Evolutionary conservation across 2,113 vertebrate genomes (phyloP).

Genomic region (Spea multiplicata): DNA sequence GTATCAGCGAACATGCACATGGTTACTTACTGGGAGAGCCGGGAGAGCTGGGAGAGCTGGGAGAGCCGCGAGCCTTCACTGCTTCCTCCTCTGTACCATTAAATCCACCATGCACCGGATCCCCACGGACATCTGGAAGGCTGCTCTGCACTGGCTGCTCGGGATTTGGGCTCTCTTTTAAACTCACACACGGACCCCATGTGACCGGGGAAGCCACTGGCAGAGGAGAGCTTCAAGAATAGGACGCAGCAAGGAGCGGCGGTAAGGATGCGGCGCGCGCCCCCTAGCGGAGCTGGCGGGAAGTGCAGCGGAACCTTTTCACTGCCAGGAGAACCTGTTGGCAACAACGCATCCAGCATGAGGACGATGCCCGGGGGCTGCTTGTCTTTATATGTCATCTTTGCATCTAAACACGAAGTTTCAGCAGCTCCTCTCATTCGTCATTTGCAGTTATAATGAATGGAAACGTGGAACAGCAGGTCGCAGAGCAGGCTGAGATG

Average conservation of each 20-base stretch:
- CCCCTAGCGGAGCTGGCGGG: slow-evolving; percentile 54
- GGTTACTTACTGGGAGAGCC: neutral
- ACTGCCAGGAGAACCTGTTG: slow-evolving; percentile 17
- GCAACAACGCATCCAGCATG: neutral
- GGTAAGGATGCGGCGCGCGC: slow-evolving; percentile 52
- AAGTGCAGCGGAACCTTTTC: slow-evolving; percentile 48
- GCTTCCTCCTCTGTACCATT: neutral
- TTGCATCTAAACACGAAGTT: no score
- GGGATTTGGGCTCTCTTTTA: slow-evolving; percentile 63
- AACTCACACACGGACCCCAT: slow-evolving; percentile 63
- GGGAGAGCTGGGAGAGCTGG: neutral
- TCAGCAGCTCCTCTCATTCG: no score
- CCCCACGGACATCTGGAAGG: slow-evolving; percentile 33
- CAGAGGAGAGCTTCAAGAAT: slow-evolving; percentile 52
- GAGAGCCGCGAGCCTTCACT: neutral
- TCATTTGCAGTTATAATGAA: no score
- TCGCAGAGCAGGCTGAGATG: no score
- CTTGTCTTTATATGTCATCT: no score
- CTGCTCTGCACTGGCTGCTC: slow-evolving; percentile 55
- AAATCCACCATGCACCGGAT: slow-evolving; percentile 14
- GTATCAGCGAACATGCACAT: neutral
- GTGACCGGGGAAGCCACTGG: slow-evolving; percentile 65
- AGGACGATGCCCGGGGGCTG: no score
- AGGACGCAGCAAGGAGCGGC: neutral
- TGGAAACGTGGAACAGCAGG: no score